Evolutionary conservation across 2,113 vertebrate genomes (phyloP).

Genomic region (Phaethornis superciliosus): DNA sequence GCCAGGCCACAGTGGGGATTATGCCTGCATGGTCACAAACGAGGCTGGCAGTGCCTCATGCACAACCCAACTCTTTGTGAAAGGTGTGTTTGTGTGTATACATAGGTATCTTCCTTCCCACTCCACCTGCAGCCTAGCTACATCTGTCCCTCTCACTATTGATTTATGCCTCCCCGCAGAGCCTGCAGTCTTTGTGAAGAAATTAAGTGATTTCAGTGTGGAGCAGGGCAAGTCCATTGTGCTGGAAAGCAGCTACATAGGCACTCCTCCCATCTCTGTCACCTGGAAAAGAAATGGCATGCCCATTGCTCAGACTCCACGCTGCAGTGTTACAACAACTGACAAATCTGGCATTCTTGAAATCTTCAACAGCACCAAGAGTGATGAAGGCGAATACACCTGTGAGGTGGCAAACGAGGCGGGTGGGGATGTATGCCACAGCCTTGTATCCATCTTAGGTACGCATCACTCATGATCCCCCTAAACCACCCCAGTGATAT

Average conservation of each 20-base stretch:
- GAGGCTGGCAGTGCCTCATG: conserved; percentile 93
- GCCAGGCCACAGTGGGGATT: conserved; percentile 86
- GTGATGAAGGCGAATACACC: conserved; percentile 86
- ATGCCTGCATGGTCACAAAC: conserved; percentile 92
- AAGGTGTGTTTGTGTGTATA: conserved; percentile 84
- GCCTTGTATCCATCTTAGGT: conserved; percentile 90
- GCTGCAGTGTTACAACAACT: conserved; percentile 89
- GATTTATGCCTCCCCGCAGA: conserved; percentile 76
- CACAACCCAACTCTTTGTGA: conserved; percentile 88
- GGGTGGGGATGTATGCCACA: conserved; percentile 86
- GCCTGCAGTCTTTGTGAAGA: conserved; percentile 93
- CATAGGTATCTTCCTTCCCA: not conserved
- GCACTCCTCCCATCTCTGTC: conserved; percentile 89
- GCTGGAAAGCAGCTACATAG: conserved; percentile 87
- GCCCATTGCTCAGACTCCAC: conserved; percentile 86
- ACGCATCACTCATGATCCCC: conserved; percentile 15
- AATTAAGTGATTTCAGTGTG: conserved; percentile 87
- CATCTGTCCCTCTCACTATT: not conserved
- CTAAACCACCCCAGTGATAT: not conserved
- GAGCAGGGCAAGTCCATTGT: conserved; percentile 89
- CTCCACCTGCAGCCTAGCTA: not conserved
- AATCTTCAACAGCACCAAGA: conserved; percentile 86
- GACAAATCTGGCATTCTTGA: conserved; percentile 94
- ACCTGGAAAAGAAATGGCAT: conserved; percentile 90
- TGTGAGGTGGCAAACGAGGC: conserved; percentile 93